Evolutionary conservation across 2,888 invertebrate genomes (phyloP), one percentile per base, ranked within the genome.

Genomic region (Pandemis corylana): DNA sequence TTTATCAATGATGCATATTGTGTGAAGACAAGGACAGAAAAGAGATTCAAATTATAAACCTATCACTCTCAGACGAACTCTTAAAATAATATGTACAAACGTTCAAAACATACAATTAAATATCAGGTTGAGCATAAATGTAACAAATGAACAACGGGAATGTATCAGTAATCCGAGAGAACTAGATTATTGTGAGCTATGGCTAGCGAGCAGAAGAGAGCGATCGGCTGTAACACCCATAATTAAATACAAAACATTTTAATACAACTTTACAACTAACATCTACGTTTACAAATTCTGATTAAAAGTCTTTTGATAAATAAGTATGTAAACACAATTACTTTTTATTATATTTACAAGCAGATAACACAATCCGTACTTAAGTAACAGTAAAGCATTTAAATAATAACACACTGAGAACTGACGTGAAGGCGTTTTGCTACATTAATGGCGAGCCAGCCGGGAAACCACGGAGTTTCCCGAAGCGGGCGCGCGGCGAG

Each of bases 361-460:
- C 94, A 90, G 86, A 91, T 92, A 93, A 93, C 91, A 90, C 88
- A 89, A 91, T 90, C 85, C 89, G 86, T 90, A 91, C 92, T 92
- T 90, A 89, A 86, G 83, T 84, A 90, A 90, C 85, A 90, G 83
- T 93, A 89, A 94, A 94, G 94, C 94, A 88, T 92, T 92, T 94
- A 93, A 94, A 94, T 93, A 90, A 93, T 93, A 93, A 94, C 93
- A 94, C 94, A 94, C 94, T 93, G 94, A 94, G 94, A 94, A 93
- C 93, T 93, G 93, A 93, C 93, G 92, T 91, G 90, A 92, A 92
- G 93, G 93, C 92, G 89, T 90, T 90, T 90, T 86, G 93, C 93
- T 90, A 93, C 87, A 90, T 84, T 87, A 82, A 91, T 88, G 89
- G 91, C 92, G 89, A 90, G 89, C 89, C 89, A 90, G 90, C 89